Percentiles rank a stretch among this genome's conserved stretches.
These are phyloP conservation scores for Silurus lanzhouensis DNA, from an alignment of 2,797 vertebrate genomes.

Conservation along the genomic window DNA sequence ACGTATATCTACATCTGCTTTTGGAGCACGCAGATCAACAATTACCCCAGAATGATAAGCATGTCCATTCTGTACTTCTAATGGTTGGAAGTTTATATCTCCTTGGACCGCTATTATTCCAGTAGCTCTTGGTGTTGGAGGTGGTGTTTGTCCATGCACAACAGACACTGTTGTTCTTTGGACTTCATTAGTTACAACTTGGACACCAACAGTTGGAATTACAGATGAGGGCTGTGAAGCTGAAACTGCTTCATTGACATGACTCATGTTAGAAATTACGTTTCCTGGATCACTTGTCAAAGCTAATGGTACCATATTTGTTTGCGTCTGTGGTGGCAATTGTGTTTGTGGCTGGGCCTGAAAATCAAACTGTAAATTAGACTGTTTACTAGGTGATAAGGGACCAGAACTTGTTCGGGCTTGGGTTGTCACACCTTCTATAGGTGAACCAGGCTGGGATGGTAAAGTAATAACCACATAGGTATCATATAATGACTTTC, in stretches of 20 bases:
- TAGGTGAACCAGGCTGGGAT: constrained; percentile 95
- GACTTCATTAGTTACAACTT: constrained; percentile 81
- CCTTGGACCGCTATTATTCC: constrained; percentile 74
- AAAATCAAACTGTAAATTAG: constrained; percentile 64
- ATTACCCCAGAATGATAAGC: constrained; percentile 80
- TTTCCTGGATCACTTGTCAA: constrained; percentile 79
- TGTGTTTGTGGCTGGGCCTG: constrained; percentile 64
- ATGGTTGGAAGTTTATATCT: constrained; percentile 69
- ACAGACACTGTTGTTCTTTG: constrained; percentile 82
- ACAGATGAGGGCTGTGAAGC: constrained; percentile 72
- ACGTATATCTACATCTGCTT: constrained; percentile 76
- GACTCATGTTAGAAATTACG: constrained; percentile 80
- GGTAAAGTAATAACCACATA: constrained; percentile 98
- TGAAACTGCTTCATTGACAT: constrained; percentile 79
- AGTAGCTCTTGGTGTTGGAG: constrained; percentile 72
- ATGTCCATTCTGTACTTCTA: constrained; percentile 79
- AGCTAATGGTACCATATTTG: constrained; percentile 78
- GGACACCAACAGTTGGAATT: constrained; percentile 76
- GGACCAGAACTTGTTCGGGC: constrained; percentile 81
- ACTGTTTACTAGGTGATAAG: constrained; percentile 74
- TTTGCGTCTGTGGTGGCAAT: constrained; percentile 64
- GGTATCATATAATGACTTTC: constrained; percentile 87
- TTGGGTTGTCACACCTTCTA: constrained; percentile 82
- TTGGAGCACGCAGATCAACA: constrained; percentile 92
- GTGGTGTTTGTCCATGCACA: constrained; percentile 75